A percentile compares a stretch with the other conserved stretches of the same genome.
Conservation (phyloP, 2,888 invertebrate species). For the Mythimna vitellina region DNA sequence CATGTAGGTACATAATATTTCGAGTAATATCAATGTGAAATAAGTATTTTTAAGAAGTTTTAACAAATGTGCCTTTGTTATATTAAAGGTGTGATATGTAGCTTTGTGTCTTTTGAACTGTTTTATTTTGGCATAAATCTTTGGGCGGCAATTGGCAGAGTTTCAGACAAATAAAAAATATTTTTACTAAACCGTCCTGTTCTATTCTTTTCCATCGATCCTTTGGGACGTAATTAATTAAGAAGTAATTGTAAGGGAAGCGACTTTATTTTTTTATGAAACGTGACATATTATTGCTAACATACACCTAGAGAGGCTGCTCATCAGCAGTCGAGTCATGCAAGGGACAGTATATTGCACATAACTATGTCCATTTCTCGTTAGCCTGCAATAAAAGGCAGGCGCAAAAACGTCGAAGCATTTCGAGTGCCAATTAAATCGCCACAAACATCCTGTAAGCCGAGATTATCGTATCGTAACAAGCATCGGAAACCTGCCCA, state of each 20-base stretch:
- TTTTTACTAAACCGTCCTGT: too few relatives aligned
- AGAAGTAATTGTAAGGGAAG: constrained; percentile 15
- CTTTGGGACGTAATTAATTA: constrained; percentile 12
- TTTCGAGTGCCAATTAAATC: constrained; percentile 89
- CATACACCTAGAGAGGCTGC: constrained; percentile 45
- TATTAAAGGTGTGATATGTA: too few relatives aligned
- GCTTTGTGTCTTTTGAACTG: too few relatives aligned
- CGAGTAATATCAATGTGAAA: too few relatives aligned
- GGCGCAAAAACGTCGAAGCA: constrained; percentile 81
- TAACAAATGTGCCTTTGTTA: too few relatives aligned
- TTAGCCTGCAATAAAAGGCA: constrained; percentile 82
- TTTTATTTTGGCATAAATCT: neutral
- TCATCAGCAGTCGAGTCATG: constrained; percentile 65
- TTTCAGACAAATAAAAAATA: neutral
- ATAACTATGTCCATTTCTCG: constrained; percentile 76
- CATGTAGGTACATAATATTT: too few relatives aligned
- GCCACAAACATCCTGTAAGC: constrained; percentile 88
- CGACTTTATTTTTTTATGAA: constrained; percentile 34
- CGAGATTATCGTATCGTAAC: constrained; percentile 89
- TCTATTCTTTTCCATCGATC: neutral
- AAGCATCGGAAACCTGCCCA: constrained; percentile 86
- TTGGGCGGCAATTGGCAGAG: too few relatives aligned
- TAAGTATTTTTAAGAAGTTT: too few relatives aligned
- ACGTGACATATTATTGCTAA: constrained; percentile 50
- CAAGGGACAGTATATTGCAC: constrained; percentile 67